Base-by-base conservation (phyloP, 2,113 vertebrate genomes). In the Ifrita kowaldi region DNA sequence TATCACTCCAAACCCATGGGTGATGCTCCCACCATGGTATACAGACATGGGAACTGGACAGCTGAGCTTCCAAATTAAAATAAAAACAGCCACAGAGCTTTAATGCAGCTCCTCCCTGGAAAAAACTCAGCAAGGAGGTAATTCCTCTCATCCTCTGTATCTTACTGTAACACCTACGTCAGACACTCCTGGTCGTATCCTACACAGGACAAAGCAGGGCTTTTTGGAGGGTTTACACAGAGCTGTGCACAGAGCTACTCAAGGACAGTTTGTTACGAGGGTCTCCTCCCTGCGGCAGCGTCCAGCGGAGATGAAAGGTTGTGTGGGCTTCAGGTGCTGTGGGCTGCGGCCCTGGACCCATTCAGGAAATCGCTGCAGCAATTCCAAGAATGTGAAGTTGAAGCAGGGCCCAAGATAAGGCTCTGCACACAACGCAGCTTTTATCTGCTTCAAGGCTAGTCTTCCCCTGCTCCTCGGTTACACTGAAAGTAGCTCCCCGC, bases 391-490 rank as follows among this genome's bases (percentile, higher is more conserved):
- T 92, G 95, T 11, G 52, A 17, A 21, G 27, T 44, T 33, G 65
- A 33, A 75, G 85, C 12, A 0, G 49, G 20, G 35, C 56, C 11
- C n/a, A 1, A 93, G 95, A 97, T 96, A 96, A 96, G 24, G 23
- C 50, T 60, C 21, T 7, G 67, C 67, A 35, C 71, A 70, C 87
- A 83, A 6, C n/a, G 11, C 35, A 12, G 82, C 46, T 35, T 64
- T 96, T 97, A 97, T 95, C 92, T 67, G 53, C 56, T 50, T 96
- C 91, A 91, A 94, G 94, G 94, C 70, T 78, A 26, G 30, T 5
- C 65, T 42, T 30, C 23, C 10, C 10, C 28, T 2, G 3, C 70
- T 49, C 70, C 2, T 47, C 27, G 35, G 14, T 37, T 74, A 55
- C 50, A 2, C 50, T 22, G 49, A 7, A 6, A n/a, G 28, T 11